These are phyloP conservation scores for Cettia cetti DNA, from an alignment of 2,113 vertebrate genomes.

Conservation along the genomic window DNA sequence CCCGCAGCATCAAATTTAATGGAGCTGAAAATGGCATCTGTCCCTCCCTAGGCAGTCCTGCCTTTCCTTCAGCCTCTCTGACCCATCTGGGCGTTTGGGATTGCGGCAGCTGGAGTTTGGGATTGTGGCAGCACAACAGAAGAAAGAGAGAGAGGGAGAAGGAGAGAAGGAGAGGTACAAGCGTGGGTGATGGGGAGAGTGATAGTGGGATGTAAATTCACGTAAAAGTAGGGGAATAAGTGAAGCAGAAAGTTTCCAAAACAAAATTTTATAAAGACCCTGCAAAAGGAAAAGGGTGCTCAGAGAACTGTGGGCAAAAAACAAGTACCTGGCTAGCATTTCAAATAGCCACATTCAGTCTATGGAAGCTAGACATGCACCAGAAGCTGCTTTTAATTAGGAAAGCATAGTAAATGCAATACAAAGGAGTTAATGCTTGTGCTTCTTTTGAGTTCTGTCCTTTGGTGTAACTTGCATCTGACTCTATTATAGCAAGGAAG, in stretches of 20 bases:
- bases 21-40: background rate
- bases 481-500: slow-evolving; percentile 5
- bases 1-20: background rate
- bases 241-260: background rate
- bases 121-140: background rate
- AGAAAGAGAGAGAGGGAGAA: background rate
- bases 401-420: background rate
- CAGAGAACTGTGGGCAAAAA: background rate
- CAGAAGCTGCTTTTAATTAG: background rate
- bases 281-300: background rate
- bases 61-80: background rate
- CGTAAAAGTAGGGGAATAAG: background rate
- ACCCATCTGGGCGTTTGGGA: background rate
- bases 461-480: background rate
- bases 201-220: background rate
- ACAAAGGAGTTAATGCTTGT: background rate
- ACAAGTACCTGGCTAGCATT: background rate
- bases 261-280: background rate
- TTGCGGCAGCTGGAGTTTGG: background rate
- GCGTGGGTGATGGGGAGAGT: background rate
- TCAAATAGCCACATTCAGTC: background rate
- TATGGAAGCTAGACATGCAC: background rate
- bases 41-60: background rate
- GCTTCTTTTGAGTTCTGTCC: background rate
- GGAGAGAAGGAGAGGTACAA: background rate